Base-by-base conservation (phyloP, 2,888 invertebrate genomes). In the Lepidocyrtoides sp. region DNA sequence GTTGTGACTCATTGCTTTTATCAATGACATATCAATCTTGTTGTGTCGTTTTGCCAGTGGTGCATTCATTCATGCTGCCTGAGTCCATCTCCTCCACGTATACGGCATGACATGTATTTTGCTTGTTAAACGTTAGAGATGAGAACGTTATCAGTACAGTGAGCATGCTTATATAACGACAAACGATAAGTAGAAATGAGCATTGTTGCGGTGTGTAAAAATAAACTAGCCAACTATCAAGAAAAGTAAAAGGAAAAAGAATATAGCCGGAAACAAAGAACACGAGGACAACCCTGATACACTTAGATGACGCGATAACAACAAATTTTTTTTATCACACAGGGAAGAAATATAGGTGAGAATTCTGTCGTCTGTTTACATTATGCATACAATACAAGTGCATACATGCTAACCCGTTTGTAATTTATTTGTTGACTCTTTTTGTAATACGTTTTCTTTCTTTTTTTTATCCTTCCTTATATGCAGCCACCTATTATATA, bases 271-370 rank as follows among this genome's bases (percentile, higher is more conserved):
- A 91, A 91, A 91, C 87, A 75, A 87, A 82, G 91, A 86, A 86
- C 91, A 86, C 86, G 91, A 86, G 86, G 91, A 87, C 91, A 91
- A 91, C 91, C 91, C 91, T 91, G 91, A 91, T 91, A 87, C 82
- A 86, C 91, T 57, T 91, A 86, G 91, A 91, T 91, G 86, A 87
- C n/a, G 86, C 75, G 89, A 90, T 90, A 57, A 81, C 57, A 36
- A 23, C 79, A 54, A 90, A 63, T 26, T 69, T 8, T 51, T 72
- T 77, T 91, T 91, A 91, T 91, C 91, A 29, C 91, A 91, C 82
- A 87, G 91, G 91, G 91, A 91, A 91, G 91, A 86, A 66, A 79
- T 69, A 41, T 54, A 81, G 79, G 63, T 84, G 84, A 66, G 91
- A 81, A 84, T 48, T 23, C 7, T 23, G 17, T 23, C 23, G 36